Percentiles rank a stretch among this genome's conserved stretches.
Conservation (phyloP, 2,797 vertebrate species). For the Buceros bicornis region DNA sequence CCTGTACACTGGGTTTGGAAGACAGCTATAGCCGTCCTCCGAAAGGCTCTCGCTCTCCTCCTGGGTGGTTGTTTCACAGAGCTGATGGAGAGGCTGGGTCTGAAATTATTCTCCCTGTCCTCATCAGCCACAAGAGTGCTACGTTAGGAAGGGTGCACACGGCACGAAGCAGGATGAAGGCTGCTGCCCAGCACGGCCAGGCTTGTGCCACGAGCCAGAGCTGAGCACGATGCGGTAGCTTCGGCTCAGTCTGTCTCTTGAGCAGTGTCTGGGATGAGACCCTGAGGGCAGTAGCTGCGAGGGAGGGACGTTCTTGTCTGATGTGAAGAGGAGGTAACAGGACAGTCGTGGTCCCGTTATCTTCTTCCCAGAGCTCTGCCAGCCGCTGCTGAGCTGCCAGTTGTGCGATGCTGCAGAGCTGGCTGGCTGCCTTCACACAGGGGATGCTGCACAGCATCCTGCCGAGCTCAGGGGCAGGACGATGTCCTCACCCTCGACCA, state of each 20-base stretch:
- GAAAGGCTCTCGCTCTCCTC: not conserved
- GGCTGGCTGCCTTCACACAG: not conserved
- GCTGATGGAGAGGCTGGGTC: not conserved
- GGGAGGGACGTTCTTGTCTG: not conserved
- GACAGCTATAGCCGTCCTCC: not conserved
- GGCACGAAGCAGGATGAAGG: not conserved
- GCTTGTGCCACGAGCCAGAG: not conserved
- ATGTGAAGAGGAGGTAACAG: not conserved
- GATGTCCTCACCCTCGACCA: fast-evolving
- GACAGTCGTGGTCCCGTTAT: not conserved
- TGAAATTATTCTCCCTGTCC: not conserved
- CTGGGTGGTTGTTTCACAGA: not conserved
- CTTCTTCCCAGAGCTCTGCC: not conserved
- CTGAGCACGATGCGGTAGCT: not conserved
- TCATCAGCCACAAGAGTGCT: not conserved
- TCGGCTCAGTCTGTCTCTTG: not conserved
- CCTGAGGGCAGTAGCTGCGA: not conserved
- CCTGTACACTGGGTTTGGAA: not conserved
- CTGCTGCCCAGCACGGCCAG: fast-evolving
- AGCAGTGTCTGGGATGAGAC: not conserved
- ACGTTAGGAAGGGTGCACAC: not conserved
- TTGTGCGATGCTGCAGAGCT: fast-evolving
- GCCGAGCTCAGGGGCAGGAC: fast-evolving
- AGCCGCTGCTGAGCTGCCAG: not conserved
- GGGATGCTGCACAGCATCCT: not conserved